These are phyloP conservation scores for Oryzias dopingdopingensis DNA, from an alignment of 2,797 vertebrate species.

Conservation along the genomic window DNA sequence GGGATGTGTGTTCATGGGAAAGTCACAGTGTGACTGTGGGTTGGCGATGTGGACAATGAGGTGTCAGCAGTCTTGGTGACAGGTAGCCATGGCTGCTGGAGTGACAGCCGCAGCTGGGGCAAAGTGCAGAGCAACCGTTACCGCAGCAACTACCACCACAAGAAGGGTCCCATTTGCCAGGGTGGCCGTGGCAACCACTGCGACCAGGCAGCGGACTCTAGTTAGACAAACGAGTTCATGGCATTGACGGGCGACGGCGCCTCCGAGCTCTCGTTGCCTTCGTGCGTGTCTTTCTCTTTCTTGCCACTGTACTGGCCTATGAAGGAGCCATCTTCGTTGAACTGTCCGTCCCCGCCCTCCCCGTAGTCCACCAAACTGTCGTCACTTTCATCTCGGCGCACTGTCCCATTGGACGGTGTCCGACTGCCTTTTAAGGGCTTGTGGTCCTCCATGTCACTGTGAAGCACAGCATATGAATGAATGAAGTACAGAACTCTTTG, in stretches of 20 bases:
- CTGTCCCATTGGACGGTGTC: constrained; percentile 95
- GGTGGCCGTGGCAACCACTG: constrained; percentile 30
- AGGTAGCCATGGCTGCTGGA: constrained; percentile 42
- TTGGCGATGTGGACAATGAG: constrained; percentile 55
- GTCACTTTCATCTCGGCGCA: constrained; percentile 95
- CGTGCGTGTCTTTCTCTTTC: constrained; percentile 96
- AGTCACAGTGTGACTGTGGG: constrained; percentile 59
- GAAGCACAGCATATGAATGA: constrained; percentile 5
- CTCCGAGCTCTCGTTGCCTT: constrained; percentile 98
- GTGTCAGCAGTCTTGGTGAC: constrained; percentile 54
- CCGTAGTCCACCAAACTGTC: constrained; percentile 98
- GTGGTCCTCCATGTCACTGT: constrained; percentile 95
- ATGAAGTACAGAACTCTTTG: background rate
- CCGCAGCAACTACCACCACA: constrained; percentile 51
- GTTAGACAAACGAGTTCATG: constrained; percentile 98
- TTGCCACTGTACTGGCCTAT: constrained; percentile 98
- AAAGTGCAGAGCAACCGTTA: constrained; percentile 42
- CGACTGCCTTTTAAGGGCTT: constrained; percentile 97
- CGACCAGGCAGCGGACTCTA: constrained; percentile 16
- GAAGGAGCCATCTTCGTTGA: constrained; percentile 98
- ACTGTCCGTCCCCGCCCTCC: constrained; percentile 97
- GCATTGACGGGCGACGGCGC: constrained; percentile 98
- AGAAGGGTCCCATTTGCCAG: constrained; percentile 55
- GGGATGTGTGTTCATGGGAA: constrained; percentile 33
- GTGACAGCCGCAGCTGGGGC: constrained; percentile 43